Evolutionary conservation across 2,797 vertebrate genomes (phyloP).

Genomic region (Dendrocincla fuliginosa): DNA sequence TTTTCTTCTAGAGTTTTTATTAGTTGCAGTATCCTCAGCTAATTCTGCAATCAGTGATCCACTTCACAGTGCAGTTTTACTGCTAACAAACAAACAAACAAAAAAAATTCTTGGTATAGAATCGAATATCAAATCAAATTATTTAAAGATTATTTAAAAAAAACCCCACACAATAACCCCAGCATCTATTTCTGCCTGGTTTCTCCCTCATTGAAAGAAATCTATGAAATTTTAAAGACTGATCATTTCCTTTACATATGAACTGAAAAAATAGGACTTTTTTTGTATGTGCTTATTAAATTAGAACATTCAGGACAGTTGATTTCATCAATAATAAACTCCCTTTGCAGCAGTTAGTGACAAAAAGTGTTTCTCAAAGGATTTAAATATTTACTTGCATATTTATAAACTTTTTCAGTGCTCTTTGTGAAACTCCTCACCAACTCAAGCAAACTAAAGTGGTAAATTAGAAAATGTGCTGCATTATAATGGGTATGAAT

Average conservation of each 20-base stretch:
- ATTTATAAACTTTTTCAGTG: constrained; percentile 24
- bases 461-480: background rate
- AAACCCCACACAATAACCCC: too few species aligned
- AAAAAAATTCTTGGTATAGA: background rate
- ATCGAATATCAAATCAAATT: background rate
- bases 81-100: background rate
- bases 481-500: background rate
- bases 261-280: background rate
- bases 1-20: background rate
- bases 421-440: background rate
- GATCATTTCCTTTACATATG: background rate
- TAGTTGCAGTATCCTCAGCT: background rate
- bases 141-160: background rate
- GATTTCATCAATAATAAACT: constrained; percentile 32
- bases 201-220: background rate
- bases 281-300: background rate
- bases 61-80: background rate
- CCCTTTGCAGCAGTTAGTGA: constrained; percentile 4
- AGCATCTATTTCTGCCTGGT: background rate
- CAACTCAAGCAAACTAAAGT: background rate
- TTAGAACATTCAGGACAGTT: background rate
- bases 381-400: constrained; percentile 29
- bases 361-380: constrained; percentile 12
- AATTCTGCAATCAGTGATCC: background rate
- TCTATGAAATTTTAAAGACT: background rate